These are phyloP conservation scores for Drosophila pullipes DNA, from an alignment of 2,888 invertebrate species.

Conservation along the genomic window DNA sequence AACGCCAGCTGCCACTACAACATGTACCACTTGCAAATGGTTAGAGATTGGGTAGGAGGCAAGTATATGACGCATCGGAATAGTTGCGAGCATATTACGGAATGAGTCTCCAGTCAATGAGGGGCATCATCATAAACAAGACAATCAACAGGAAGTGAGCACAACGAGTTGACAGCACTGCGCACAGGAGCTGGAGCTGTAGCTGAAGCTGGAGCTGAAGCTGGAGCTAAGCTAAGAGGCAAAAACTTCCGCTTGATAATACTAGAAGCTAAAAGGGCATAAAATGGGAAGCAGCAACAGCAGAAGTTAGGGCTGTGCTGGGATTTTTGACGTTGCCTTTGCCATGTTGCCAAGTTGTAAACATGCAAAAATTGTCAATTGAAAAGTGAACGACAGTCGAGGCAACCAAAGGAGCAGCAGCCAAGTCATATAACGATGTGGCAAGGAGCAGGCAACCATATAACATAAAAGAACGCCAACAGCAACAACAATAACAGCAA, in stretches of 20 bases:
- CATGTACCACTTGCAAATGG: background rate
- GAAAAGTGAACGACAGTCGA: conserved; percentile 43
- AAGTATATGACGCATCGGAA: conserved; percentile 21
- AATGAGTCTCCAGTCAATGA: conserved; percentile 22
- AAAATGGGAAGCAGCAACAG: conserved; percentile 3
- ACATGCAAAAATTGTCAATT: conserved; percentile 72
- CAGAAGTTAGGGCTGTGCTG: conserved; percentile 26
- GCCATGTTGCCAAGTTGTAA: conserved; percentile 68
- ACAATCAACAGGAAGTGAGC: conserved; percentile 63
- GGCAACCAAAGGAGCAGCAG: conserved; percentile 9
- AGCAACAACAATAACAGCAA: background rate
- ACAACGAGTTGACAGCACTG: conserved; percentile 45
- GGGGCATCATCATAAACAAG: conserved; percentile 55
- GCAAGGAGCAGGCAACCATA: conserved; percentile 46
- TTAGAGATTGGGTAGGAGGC: background rate
- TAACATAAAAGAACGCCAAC: conserved; percentile 20
- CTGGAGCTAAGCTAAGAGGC: conserved; percentile 7
- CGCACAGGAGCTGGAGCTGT: conserved; percentile 3
- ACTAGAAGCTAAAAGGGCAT: conserved; percentile 19
- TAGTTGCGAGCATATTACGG: conserved; percentile 18
- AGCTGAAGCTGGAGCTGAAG: too few relatives aligned
- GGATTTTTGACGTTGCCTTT: conserved; percentile 28
- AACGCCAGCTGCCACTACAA: conserved; percentile 13
- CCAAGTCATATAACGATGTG: conserved; percentile 57
- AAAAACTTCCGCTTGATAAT: conserved; percentile 56